Base-by-base conservation (phyloP, 2,113 vertebrate species). In the Meleagris gallopavo region DNA sequence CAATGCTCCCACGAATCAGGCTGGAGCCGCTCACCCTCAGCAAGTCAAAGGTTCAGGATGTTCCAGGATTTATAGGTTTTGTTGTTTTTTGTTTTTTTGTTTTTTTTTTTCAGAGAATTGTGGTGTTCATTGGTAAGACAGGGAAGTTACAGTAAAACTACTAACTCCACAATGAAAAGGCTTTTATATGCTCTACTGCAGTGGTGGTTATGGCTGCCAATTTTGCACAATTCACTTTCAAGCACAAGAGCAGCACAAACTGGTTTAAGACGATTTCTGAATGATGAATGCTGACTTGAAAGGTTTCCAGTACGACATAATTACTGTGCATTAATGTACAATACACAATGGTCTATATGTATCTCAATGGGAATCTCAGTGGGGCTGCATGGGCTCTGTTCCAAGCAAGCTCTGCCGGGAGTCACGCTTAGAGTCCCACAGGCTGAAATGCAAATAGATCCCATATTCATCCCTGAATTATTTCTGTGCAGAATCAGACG, bases 211-310 rank as follows among this genome's bases (percentile, higher is more conserved):
- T 60, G 83, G 89, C 91, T 97, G 96, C 95, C 91, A 95, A 10
- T 27, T 88, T 41, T 1, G 4, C 67, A 93, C 94, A 92, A 89
- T 94, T 96, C 95, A 92, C 95, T 95, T 88, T 95, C 88, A 75
- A 93, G 70, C 94, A 82, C 61, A 58, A 74, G 30, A 93, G 93
- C 67, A 69, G 92, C 79, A 89, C 85, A 80, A 94, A 95, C 94
- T 78, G 79, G 85, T 86, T 96, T 96, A 96, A 95, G 96, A 96
- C 10, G 32, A 97, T 94, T 92, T 91, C 81, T 91, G 84, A 86
- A 92, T 91, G 96, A 96, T 96, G 92, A 97, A 96, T 90, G 85
- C 58, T 81, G 78, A 83, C 87, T 94, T 97, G 93, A 95, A 96
- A 97, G 92, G 36, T 71, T 97, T 97, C 94, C 95, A 89, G 77